Percentiles rank a stretch among this genome's conserved stretches.
These are phyloP conservation scores for Amyelois transitella DNA, from an alignment of 1,140 invertebrate species.

Conservation along the genomic window DNA sequence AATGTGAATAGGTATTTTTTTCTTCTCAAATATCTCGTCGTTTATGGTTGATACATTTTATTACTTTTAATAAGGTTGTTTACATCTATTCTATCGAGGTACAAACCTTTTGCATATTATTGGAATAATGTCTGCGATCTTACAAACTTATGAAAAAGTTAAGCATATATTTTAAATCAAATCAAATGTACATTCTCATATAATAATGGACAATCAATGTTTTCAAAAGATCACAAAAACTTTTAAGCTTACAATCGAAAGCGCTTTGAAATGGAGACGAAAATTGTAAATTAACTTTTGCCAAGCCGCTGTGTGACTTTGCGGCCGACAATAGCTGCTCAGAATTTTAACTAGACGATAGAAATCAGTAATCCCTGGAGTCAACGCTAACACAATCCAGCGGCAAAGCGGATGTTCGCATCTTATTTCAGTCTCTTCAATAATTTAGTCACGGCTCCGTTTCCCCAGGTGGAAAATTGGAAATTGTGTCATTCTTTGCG, in stretches of 20 bases:
- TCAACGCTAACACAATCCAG: constrained; percentile 55
- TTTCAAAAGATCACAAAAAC: constrained; percentile 5
- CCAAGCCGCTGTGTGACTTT: constrained; percentile 48
- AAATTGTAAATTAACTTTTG: constrained; percentile 60
- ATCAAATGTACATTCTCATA: too few relatives aligned
- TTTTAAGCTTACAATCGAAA: constrained; percentile 7
- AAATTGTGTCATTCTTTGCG: constrained; percentile 58
- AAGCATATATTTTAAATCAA: too few relatives aligned
- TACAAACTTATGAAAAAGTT: too few relatives aligned
- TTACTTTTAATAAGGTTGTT: too few relatives aligned
- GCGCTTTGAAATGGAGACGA: constrained; percentile 30
- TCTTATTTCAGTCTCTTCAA: constrained; percentile 63
- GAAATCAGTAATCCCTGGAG: constrained; percentile 61
- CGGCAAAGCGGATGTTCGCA: constrained; percentile 56
- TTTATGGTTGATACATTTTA: too few relatives aligned
- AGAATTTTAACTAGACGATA: constrained; percentile 67
- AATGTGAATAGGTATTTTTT: too few relatives aligned
- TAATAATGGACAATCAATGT: background rate
- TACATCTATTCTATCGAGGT: too few relatives aligned
- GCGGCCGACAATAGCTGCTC: constrained; percentile 49
- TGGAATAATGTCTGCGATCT: too few relatives aligned
- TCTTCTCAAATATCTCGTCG: too few relatives aligned
- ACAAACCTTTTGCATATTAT: too few relatives aligned
- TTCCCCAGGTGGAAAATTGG: constrained; percentile 68
- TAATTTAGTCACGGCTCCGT: constrained; percentile 65